Evolutionary conservation across 2,888 invertebrate genomes (phyloP).

Genomic region (Sminthurinus aureus): DNA sequence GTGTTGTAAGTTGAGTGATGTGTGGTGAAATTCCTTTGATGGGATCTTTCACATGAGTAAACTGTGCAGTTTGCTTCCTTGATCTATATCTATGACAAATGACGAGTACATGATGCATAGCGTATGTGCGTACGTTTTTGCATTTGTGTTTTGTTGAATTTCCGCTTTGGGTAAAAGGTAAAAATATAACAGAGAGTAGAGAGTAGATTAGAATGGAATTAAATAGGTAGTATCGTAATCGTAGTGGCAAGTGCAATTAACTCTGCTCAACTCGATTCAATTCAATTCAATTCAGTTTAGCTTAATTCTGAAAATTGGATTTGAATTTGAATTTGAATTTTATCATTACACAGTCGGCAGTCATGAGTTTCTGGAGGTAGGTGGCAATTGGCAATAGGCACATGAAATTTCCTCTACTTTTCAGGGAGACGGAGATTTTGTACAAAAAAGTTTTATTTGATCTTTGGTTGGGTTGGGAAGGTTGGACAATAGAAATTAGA

Average conservation of each 20-base stretch:
- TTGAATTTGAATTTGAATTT: not conserved
- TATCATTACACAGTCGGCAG: not conserved
- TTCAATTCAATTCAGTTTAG: not conserved
- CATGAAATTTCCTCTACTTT: no score
- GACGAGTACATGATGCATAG: not conserved
- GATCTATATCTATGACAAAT: not conserved
- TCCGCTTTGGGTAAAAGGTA: no score
- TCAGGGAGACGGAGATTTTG: no score
- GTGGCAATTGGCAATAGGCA: no score
- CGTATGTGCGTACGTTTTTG: not conserved
- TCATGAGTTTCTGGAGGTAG: no score
- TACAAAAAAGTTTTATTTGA: not conserved
- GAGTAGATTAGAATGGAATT: not conserved
- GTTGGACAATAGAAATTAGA: not conserved
- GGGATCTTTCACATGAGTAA: not conserved
- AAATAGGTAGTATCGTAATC: not conserved
- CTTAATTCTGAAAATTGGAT: not conserved
- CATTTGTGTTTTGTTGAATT: no score
- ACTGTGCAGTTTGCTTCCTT: not conserved
- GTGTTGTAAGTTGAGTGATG: no score
- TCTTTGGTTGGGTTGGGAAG: constrained; percentile 7
- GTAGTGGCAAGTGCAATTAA: not conserved
- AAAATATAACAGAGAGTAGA: not conserved
- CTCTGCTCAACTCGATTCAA: no score
- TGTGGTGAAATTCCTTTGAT: not conserved